Percentiles rank a stretch among this genome's conserved stretches.
phyloP scores from a whole-genome alignment of 2,113 vertebrate species.

The Tapirus terrestris region DNA sequence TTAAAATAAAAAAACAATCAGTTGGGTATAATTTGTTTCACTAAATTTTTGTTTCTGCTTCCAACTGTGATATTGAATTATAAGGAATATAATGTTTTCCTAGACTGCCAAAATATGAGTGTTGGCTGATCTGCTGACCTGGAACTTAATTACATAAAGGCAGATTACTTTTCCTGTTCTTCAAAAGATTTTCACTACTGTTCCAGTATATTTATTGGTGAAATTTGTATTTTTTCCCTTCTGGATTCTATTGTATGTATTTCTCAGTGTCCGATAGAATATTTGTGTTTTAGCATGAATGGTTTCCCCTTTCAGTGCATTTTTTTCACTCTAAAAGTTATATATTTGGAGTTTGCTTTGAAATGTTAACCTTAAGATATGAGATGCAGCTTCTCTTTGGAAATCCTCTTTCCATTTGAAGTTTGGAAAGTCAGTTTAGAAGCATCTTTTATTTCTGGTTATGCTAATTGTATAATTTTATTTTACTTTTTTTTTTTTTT shows the following conservation, averaged over 20 bases:
- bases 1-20: neutral
- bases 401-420: constrained; percentile 27
- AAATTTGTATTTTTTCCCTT: neutral
- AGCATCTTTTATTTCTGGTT: constrained; percentile 55
- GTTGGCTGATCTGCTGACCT: neutral
- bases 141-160: neutral
- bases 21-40: neutral
- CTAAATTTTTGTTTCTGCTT: constrained; percentile 38
- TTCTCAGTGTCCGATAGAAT: neutral
- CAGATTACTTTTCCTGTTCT: constrained; percentile 24
- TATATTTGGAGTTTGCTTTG: constrained; percentile 34
- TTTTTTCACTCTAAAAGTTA: constrained; percentile 51
- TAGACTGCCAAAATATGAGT: neutral
- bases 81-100: constrained; percentile 8
- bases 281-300: constrained; percentile 41
- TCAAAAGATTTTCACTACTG: constrained; percentile 7
- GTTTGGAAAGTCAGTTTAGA: constrained; percentile 44
- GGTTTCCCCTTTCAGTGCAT: neutral
- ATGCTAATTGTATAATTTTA: constrained; percentile 45
- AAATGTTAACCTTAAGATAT: constrained; percentile 39
- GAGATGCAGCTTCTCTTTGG: neutral
- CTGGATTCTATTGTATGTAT: neutral
- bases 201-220: constrained; percentile 30
- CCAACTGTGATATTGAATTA: constrained; percentile 7
- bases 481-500: constrained; percentile 67